Evolutionary conservation across 2,113 vertebrate species (phyloP), one percentile per base, ranked within the genome.

Genomic region (Synchiropus splendidus): DNA sequence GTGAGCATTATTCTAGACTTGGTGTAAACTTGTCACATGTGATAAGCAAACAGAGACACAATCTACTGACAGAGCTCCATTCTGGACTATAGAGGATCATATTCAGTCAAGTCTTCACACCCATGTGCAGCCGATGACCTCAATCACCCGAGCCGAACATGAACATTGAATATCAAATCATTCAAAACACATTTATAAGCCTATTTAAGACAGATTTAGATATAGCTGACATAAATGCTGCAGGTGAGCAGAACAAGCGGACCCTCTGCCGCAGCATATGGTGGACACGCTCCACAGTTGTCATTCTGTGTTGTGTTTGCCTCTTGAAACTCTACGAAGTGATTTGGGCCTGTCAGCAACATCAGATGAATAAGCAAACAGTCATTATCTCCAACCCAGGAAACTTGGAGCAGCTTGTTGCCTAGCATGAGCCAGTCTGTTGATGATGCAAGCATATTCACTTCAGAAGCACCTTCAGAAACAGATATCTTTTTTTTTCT

Each of bases 341-440:
- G 56, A 48, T 58, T 57, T 74, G 57, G 50, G 58, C 48, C 35
- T 61, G 59, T 78, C 75, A 74, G 75, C 69, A 63, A 36, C 75
- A 71, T 56, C 72, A 70, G 68, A 47, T 46, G 45, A 39, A 63
- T 64, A 62, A 59, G 56, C 67, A 75, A 80, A 75, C 42, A 74
- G 58, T 75, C 58, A 63, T 77, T 61, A 74, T 60, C 48, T 62
- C 54, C 54, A 35, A 54, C 58, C 58, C 54, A 31, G 48, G 63
- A 51, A 49, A 61, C 54, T 65, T 51, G 41, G 42, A 79, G 67
- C 72, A 75, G 72, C 58, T 71, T 77, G 72, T 59, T 42, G 62
- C 73, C 42, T 65, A 51, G 71, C 64, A 16, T 75, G 71, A 66
- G 37, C 36, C 48, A 47, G 37, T 70, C 63, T 75, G 72, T 50